A percentile compares a stretch with the other conserved stretches of the same genome.
These are phyloP conservation scores for Eubasilissa splendida DNA, from an alignment of 2,888 invertebrate genomes.

Conservation along the genomic window DNA sequence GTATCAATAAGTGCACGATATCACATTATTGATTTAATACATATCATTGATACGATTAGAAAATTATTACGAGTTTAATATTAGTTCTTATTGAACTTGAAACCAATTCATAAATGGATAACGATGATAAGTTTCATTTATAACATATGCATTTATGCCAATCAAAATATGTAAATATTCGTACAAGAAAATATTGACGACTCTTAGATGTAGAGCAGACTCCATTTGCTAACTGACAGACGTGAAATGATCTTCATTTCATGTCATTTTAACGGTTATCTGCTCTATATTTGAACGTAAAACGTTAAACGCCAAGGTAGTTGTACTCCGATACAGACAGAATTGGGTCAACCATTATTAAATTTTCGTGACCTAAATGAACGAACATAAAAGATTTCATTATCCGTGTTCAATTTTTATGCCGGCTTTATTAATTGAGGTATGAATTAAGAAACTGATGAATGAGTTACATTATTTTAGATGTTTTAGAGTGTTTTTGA, in stretches of 20 bases:
- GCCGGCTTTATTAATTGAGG: no score
- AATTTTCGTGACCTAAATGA: constrained; percentile 34
- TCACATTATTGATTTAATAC: no score
- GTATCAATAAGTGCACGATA: no score
- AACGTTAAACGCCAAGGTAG: neutral
- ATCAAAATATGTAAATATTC: constrained; percentile 34
- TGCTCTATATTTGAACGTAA: constrained; percentile 3
- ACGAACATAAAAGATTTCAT: neutral
- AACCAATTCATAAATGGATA: constrained; percentile 1
- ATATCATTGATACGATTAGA: no score
- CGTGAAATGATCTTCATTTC: constrained; percentile 9
- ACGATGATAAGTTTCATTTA: neutral
- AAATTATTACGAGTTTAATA: neutral
- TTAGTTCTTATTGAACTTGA: neutral
- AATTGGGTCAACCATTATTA: constrained; percentile 3
- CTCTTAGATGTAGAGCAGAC: constrained; percentile 8
- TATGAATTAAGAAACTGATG: no score
- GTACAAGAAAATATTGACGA: constrained; percentile 3
- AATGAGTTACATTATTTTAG: neutral
- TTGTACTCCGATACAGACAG: neutral
- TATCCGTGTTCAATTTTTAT: no score
- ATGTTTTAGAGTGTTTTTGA: no score
- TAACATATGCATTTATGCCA: neutral
- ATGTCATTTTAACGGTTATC: constrained; percentile 32
- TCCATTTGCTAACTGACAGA: constrained; percentile 13